Conservation (phyloP, 2,888 invertebrate genomes). For the Anoncus sp. region DNA sequence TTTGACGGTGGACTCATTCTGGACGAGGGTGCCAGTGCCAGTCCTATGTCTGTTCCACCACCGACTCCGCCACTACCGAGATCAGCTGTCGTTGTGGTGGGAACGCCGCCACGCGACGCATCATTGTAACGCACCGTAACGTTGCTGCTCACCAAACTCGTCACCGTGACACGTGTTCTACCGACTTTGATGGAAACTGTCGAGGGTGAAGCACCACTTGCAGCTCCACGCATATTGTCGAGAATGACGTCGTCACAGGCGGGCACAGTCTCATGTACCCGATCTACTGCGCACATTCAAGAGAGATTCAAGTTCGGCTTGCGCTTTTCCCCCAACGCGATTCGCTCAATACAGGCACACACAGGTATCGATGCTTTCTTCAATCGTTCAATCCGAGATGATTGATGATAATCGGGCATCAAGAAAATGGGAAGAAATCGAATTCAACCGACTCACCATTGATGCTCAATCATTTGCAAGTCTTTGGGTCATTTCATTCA, state of each 20-base stretch:
- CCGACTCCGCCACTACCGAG: slow-evolving; percentile 35
- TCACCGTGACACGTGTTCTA: slow-evolving; percentile 77
- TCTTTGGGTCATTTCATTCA: not conserved
- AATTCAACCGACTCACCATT: slow-evolving; percentile 33
- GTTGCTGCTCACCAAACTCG: slow-evolving; percentile 81
- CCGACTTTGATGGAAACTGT: slow-evolving; percentile 67
- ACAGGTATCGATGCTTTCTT: not conserved
- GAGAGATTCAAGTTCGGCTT: slow-evolving; percentile 13
- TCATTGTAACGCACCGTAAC: slow-evolving; percentile 82
- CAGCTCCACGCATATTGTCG: slow-evolving; percentile 69
- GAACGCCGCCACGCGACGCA: slow-evolving; percentile 72
- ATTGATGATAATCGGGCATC: slow-evolving; percentile 34
- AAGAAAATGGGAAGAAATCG: slow-evolving; percentile 14
- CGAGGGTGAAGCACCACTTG: slow-evolving; percentile 67
- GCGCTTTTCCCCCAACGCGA: too few relatives aligned
- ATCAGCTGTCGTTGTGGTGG: slow-evolving; percentile 55
- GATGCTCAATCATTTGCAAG: not conserved
- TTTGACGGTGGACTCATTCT: slow-evolving; percentile 84
- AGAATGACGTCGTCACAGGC: slow-evolving; percentile 62
- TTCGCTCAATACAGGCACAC: too few relatives aligned
- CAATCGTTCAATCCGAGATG: not conserved
- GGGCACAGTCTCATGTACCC: slow-evolving; percentile 67
- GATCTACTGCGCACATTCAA: slow-evolving; percentile 66
- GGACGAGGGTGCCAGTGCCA: slow-evolving; percentile 80
- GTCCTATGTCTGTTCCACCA: slow-evolving; percentile 83